Evolutionary conservation across 2,888 invertebrate species (phyloP), one percentile per base, ranked within the genome.

Genomic region (Agapostemon virescens): DNA sequence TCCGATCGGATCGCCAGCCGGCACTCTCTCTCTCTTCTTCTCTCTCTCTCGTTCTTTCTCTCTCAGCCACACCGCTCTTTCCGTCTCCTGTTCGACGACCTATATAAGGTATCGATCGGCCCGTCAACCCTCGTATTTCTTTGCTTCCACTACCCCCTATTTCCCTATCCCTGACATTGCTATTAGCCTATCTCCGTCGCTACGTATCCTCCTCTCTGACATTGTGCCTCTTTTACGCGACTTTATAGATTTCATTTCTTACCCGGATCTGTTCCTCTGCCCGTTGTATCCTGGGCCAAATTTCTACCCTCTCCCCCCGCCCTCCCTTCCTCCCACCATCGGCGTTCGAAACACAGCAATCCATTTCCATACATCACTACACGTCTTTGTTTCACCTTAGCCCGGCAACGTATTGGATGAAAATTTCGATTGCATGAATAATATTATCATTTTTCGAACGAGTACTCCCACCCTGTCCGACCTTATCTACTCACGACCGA

Each of bases 191-290:
- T 82, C 77, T 81, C 73, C 67, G 69, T 70, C 55, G 36, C 77
- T 69, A 67, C 61, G 61, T 77, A 73, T 70, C 73, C 38, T 70
- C 67, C 58, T 58, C 69, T 55, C 69, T 73, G 67, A 81, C 77
- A 68, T 68, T 52, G 70, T 33, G 82, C 67, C 81, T 58, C 26
- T 58, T 15, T 45, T 55, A 58, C 64, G 70, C 42, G 67, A 71
- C 73, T 74, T 82, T 82, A 77, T 77, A 82, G 77, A 82, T 82
- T 77, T 81, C 82, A 69, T 82, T 82, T 74, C 82, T 77, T 77
- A 67, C 61, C 49, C 42, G 71, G 69, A 82, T 81, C 73, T 63
- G 58, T 77, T 69, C 61, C 7, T 23, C 55, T 45, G 38, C 20
- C 42, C 20, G 15, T 20, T 45, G 52, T 69, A 81, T 68, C 71